Evolutionary conservation across 2,888 invertebrate species (phyloP).

Genomic region (Didymodactylos carnosus): DNA sequence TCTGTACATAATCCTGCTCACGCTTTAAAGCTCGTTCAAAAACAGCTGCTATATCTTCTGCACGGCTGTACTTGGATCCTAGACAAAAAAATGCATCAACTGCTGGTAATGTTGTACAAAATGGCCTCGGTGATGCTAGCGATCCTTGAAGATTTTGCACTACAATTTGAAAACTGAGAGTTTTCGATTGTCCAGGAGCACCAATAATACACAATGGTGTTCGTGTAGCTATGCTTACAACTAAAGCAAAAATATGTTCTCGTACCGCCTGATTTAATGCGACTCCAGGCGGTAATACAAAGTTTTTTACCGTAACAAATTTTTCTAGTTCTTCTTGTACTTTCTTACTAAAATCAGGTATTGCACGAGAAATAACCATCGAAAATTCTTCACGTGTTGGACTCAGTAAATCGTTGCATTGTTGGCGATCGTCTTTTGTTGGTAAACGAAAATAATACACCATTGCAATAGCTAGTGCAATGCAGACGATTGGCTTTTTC

Average conservation of each 20-base stretch:
- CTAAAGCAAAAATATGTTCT: neutral
- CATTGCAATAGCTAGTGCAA: neutral
- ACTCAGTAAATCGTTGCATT: neutral
- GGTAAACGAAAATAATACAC: neutral
- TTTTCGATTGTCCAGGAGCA: neutral
- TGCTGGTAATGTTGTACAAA: neutral
- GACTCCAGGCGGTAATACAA: neutral
- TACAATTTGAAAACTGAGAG: neutral
- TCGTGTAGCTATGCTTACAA: neutral
- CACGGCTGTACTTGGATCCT: neutral
- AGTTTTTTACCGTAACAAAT: neutral
- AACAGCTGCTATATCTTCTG: neutral
- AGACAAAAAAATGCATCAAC: neutral
- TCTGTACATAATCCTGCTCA: neutral
- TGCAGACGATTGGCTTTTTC: neutral
- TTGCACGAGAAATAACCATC: neutral
- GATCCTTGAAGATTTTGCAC: neutral
- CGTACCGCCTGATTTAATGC: neutral
- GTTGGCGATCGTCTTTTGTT: neutral
- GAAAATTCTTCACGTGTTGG: neutral
- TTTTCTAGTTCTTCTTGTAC: neutral
- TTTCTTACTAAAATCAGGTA: neutral
- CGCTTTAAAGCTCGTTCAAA: neutral
- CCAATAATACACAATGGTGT: neutral
- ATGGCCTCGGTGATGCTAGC: neutral